Evolutionary conservation across 1,140 invertebrate genomes (phyloP).

Genomic region (Aphelenchoides fujianensis): DNA sequence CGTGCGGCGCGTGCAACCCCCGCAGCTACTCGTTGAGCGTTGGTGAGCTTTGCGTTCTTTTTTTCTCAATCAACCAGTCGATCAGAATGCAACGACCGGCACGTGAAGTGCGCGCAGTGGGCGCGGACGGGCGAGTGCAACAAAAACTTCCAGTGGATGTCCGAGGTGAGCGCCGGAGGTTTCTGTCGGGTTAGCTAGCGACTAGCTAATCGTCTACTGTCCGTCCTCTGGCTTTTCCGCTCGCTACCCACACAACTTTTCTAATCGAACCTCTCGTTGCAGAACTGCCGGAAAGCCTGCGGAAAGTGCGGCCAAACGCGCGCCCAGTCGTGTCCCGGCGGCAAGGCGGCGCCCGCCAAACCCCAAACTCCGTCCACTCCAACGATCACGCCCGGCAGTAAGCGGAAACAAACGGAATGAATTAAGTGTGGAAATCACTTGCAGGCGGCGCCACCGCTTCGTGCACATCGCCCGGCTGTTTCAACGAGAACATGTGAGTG

Average conservation of each 20-base stretch:
- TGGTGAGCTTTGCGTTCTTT: conserved; percentile 12
- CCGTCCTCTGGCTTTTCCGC: no score
- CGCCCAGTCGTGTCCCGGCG: conserved; percentile 10
- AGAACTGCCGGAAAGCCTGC: conserved; percentile 34
- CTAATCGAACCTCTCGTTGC: no score
- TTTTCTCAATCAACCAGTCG: not conserved
- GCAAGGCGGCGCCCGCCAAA: not conserved
- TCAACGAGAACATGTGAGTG: conserved; percentile 46
- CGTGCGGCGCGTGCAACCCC: conserved; percentile 37
- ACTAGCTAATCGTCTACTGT: no score
- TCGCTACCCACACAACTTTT: no score
- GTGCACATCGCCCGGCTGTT: conserved; percentile 40
- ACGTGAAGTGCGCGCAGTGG: conserved; percentile 44
- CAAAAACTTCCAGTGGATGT: conserved; percentile 47
- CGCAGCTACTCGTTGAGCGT: conserved; percentile 30
- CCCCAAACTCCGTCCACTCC: not conserved
- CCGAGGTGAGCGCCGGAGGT: no score
- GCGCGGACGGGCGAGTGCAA: conserved; percentile 42
- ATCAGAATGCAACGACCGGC: conserved; percentile 49
- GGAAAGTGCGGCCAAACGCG: conserved; percentile 11
- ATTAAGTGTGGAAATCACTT: not conserved
- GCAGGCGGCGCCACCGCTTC: not conserved
- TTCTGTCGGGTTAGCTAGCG: no score
- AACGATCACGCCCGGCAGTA: conserved; percentile 10
- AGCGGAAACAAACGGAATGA: no score